A percentile compares a stretch with the other conserved stretches of the same genome.
phyloP scores from a whole-genome alignment of 2,113 vertebrate genomes.

The Semnornis frantzii region DNA sequence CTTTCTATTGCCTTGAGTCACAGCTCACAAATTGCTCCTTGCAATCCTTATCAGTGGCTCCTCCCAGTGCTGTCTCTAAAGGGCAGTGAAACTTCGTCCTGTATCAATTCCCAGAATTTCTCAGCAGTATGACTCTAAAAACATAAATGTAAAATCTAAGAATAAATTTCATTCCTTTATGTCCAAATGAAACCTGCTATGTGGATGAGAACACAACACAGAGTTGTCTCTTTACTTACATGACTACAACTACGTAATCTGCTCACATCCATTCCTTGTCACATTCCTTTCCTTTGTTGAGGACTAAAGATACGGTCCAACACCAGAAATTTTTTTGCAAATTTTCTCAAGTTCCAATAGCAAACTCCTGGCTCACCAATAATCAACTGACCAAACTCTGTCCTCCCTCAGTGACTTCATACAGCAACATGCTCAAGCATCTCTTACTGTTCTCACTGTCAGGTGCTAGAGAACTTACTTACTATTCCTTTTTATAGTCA shows the following conservation, averaged over 20 bases:
- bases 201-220: neutral
- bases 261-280: neutral
- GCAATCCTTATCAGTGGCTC: too few relatives aligned
- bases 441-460: neutral
- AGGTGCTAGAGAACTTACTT: neutral
- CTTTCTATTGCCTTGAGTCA: too few relatives aligned
- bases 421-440: neutral
- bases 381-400: neutral
- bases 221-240: neutral
- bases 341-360: neutral
- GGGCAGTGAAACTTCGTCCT: too few relatives aligned
- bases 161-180: neutral
- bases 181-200: neutral
- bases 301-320: neutral
- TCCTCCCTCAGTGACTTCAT: neutral
- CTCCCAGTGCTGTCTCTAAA: too few relatives aligned
- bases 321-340: neutral
- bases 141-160: neutral
- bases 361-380: neutral
- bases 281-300: neutral
- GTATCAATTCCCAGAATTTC: neutral
- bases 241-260: neutral
- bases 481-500: neutral
- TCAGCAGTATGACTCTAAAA: neutral
- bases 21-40: too few relatives aligned